Conservation (phyloP, 2,113 vertebrate species). For the Oreochromis aureus region DNA sequence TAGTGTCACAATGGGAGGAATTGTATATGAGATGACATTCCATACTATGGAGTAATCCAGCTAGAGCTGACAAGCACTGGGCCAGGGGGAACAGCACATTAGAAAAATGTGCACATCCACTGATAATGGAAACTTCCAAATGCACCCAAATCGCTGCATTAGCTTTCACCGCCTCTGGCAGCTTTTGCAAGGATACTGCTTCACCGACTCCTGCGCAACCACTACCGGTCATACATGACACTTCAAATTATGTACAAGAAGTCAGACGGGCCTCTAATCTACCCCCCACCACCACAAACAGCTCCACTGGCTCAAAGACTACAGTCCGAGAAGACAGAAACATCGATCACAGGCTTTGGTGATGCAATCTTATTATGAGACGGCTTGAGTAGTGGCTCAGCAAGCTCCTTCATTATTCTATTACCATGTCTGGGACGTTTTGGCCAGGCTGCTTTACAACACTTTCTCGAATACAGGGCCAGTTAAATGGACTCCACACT, state of each 20-base stretch:
- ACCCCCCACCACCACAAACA: constrained; percentile 1
- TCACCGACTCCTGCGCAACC: not conserved
- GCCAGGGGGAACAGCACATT: not conserved
- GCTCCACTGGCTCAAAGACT: constrained; percentile 6
- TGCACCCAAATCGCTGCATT: constrained; percentile 43
- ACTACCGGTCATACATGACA: constrained; percentile 40
- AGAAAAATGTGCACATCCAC: constrained; percentile 41
- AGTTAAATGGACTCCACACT: constrained; percentile 24
- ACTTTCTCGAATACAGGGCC: not conserved
- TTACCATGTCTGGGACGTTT: constrained; percentile 23
- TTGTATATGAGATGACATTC: constrained; percentile 33
- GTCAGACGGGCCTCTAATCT: constrained; percentile 17
- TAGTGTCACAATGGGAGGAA: constrained; percentile 39
- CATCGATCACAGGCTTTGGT: not conserved
- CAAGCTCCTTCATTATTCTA: constrained; percentile 31
- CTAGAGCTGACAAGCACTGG: constrained; percentile 19
- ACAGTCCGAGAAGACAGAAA: not conserved
- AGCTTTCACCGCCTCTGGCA: constrained; percentile 31
- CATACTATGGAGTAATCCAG: constrained; percentile 34
- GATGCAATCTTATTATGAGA: constrained; percentile 32
- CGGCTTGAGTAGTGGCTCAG: constrained; percentile 1
- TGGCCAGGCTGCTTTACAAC: constrained; percentile 20
- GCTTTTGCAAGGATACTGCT: constrained; percentile 21
- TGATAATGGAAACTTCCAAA: constrained; percentile 49
- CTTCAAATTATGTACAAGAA: constrained; percentile 33